phyloP scores from a whole-genome alignment of 2,113 vertebrate species.

The Eonycteris spelaea region DNA sequence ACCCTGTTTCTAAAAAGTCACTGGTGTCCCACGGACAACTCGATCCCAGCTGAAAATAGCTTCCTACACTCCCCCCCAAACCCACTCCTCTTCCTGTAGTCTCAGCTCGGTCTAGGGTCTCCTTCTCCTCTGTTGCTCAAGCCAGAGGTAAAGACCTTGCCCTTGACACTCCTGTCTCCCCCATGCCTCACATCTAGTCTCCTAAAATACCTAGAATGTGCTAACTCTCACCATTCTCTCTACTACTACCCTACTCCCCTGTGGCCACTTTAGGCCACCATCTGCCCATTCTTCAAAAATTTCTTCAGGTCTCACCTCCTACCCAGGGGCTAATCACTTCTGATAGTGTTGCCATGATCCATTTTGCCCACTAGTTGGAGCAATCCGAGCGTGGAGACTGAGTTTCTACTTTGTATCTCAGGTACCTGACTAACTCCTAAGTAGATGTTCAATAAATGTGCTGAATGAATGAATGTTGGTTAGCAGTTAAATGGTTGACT shows the following conservation, averaged over 20 bases:
- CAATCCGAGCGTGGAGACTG: not conserved
- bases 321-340: not conserved
- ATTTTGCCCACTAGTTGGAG: not conserved
- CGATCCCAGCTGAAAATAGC: not conserved
- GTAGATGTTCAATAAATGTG: not conserved
- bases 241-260: not conserved
- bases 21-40: not conserved
- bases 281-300: not conserved
- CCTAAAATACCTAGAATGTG: not conserved
- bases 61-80: not conserved
- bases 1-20: not conserved
- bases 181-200: not conserved
- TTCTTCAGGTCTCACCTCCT: not conserved
- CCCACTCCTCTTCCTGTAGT: not conserved
- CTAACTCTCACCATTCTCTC: not conserved
- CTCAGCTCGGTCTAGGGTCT: not conserved
- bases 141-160: not conserved
- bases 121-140: not conserved
- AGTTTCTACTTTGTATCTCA: not conserved
- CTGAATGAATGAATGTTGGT: not conserved
- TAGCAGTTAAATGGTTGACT: too few species aligned
- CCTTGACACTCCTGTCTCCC: not conserved
- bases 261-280: not conserved
- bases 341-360: not conserved
- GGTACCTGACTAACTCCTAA: not conserved